phyloP scores from a whole-genome alignment of 2,888 invertebrate species.

The Onthophagus sagittarius region DNA sequence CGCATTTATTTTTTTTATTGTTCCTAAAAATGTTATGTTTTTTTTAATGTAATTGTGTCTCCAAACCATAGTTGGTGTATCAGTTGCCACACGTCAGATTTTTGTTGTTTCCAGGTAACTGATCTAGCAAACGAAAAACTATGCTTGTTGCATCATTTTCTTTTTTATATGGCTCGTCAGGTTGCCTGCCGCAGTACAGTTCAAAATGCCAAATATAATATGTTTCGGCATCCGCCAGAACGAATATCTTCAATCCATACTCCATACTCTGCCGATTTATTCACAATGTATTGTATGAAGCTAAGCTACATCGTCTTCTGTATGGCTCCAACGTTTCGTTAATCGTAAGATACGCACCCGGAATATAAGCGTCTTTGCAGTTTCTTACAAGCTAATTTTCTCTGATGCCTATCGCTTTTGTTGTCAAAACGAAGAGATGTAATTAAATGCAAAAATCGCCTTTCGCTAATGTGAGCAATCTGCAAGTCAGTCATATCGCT shows the following conservation, averaged over 20 bases:
- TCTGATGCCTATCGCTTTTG: constrained; percentile 16
- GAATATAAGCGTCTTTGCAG: constrained; percentile 8
- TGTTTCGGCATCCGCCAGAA: no score
- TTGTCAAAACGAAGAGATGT: constrained; percentile 30
- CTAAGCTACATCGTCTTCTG: constrained; percentile 1
- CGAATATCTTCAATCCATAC: no score
- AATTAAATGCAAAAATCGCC: constrained; percentile 28
- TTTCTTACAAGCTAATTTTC: constrained; percentile 18
- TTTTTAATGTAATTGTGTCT: constrained; percentile 7
- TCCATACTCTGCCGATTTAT: constrained; percentile 11
- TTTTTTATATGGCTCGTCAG: constrained; percentile 5
- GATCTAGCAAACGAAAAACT: constrained; percentile 6
- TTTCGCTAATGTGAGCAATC: constrained; percentile 24
- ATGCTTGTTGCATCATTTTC: constrained; percentile 6
- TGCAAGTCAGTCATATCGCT: no score
- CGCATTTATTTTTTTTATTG: constrained; percentile 18
- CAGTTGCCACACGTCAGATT: constrained; percentile 21
- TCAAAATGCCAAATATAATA: constrained; percentile 12
- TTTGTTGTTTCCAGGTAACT: constrained; percentile 10
- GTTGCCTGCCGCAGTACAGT: constrained; percentile 15
- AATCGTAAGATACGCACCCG: not conserved
- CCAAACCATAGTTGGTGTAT: constrained; percentile 10
- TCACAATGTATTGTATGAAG: constrained; percentile 8
- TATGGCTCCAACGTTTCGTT: constrained; percentile 14
- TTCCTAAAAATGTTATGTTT: no score